phyloP scores from a whole-genome alignment of 1,140 invertebrate genomes.

The Drosophila elegans region DNA sequence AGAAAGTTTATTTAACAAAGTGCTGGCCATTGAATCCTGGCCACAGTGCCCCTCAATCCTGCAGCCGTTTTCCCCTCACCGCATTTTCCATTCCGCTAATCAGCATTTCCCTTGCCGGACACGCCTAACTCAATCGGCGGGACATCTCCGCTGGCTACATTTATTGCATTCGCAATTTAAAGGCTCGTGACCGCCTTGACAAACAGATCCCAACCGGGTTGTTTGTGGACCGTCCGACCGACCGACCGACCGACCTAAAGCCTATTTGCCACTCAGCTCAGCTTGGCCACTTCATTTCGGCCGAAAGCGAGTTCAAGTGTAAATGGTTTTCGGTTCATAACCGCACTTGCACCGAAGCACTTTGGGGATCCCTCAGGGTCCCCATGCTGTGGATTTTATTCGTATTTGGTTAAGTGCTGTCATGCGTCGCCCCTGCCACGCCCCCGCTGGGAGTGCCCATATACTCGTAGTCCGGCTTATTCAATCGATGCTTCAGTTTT shows the following conservation, averaged over 20 bases:
- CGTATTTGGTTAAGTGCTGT: conserved; percentile 64
- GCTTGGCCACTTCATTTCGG: conserved; percentile 55
- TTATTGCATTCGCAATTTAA: conserved; percentile 72
- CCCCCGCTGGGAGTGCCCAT: conserved; percentile 3
- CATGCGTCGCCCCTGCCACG: conserved; percentile 40
- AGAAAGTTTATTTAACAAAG: conserved; percentile 75
- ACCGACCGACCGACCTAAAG: conserved; percentile 35
- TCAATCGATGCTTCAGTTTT: conserved; percentile 52
- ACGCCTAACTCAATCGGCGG: conserved; percentile 51
- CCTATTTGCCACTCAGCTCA: conserved; percentile 33
- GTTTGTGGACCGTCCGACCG: conserved; percentile 45
- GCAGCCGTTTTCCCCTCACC: background rate
- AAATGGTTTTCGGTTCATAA: conserved; percentile 76
- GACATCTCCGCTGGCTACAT: conserved; percentile 53
- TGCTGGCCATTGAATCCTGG: conserved; percentile 59
- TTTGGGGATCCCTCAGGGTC: conserved; percentile 45
- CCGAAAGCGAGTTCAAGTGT: conserved; percentile 62
- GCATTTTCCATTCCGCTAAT: conserved; percentile 45
- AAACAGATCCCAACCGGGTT: conserved; percentile 44
- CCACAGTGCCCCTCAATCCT: conserved; percentile 13
- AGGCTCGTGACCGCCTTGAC: conserved; percentile 27
- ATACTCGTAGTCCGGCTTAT: conserved; percentile 35
- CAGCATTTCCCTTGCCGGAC: conserved; percentile 44
- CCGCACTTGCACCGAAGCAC: conserved; percentile 47
- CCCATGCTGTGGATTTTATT: conserved; percentile 26